Evolutionary conservation across 2,113 vertebrate genomes (phyloP), one percentile per base, ranked within the genome.

Genomic region (Bombycilla garrulus): DNA sequence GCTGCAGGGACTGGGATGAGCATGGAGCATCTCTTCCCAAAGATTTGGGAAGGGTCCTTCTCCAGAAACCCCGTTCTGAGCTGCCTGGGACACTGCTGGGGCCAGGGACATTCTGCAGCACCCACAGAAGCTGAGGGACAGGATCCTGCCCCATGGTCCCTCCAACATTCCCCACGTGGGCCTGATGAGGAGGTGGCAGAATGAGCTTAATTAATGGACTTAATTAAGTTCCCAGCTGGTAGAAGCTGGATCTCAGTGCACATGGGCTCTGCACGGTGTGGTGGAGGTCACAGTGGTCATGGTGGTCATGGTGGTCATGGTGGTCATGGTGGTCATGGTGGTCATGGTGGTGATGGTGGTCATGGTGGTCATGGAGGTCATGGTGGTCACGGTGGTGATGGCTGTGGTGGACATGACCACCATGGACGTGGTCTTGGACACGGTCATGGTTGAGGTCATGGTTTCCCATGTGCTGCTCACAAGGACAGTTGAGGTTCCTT

Each of bases 31-130:
- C 16, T 6, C 12, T 19, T 58, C 23, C 29, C 29, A 58, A 29
- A 40, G 15, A 10, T 70, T 8, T 40, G 5, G 56, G 44, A 26
- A 25, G 9, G 18, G 4, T 36, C 15, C 18, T 44, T 31, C 33
- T 6, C 8, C 0, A 4, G 15, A 65, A 2, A 2, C 22, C 22
- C 5, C 0, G 0, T 36, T 48, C 58, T 33, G 86, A 51, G 15
- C 44, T 51, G 51, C 36, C 44, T 28, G 26, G 23, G 19, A 26
- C 54, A 7, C 42, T 23, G 42, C 47, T n/a, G 71, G 22, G 16
- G 38, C 15, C 0, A 1, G 22, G 29, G 20, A 28, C 0, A 4
- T 50, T 20, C 38, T 1, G 0, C 56, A 48, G 36, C 31, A 29
- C 22, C 38, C 51, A 6, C 0, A 0, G 0, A 3, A 3, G 29